Evolutionary conservation across 2,113 vertebrate species (phyloP).

Genomic region (Chunga burmeisteri): DNA sequence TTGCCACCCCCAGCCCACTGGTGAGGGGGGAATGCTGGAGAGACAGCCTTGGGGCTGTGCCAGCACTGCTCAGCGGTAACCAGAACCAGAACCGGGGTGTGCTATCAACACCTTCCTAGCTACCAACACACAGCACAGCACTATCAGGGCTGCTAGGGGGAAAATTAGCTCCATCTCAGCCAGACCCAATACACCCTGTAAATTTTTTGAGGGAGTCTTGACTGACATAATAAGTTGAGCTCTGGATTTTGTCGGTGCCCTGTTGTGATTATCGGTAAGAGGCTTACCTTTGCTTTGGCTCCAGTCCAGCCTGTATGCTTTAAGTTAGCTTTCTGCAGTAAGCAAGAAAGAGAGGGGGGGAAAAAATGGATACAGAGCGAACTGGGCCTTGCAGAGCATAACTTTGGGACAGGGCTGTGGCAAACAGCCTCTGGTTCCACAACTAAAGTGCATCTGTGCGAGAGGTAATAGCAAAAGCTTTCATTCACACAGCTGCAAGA

Average conservation of each 20-base stretch:
- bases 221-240: neutral
- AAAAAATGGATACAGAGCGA: neutral
- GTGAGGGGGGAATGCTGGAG: neutral
- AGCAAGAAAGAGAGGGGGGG: neutral
- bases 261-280: neutral
- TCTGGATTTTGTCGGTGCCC: neutral
- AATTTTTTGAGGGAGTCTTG: accelerated
- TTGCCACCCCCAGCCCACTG: neutral
- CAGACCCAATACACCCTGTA: neutral
- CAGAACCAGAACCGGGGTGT: neutral
- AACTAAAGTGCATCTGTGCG: neutral
- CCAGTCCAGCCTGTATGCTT: neutral
- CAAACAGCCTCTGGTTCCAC: neutral
- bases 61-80: neutral
- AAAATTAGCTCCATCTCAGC: neutral
- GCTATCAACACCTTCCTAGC: neutral
- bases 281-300: neutral
- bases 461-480: neutral
- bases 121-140: neutral
- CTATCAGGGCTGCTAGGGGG: neutral
- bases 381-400: neutral
- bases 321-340: neutral
- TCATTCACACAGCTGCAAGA: neutral
- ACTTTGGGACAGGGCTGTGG: neutral
- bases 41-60: neutral